Conservation (phyloP, 2,888 invertebrate genomes). For the Tillus elongatus region DNA sequence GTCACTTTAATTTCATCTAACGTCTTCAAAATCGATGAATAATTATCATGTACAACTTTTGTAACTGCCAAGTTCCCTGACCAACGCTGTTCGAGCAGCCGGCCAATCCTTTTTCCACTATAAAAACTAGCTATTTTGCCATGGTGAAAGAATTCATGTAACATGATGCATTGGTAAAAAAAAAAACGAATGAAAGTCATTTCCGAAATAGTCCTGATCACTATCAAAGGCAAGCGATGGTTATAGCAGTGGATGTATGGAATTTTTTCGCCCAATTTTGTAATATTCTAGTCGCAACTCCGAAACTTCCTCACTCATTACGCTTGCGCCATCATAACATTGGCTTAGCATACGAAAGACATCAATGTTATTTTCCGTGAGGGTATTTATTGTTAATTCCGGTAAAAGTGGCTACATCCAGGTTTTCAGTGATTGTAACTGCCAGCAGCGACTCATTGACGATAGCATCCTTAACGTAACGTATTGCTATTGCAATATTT, state of each 20-base stretch:
- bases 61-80: conserved; percentile 12
- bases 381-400: conserved; percentile 11
- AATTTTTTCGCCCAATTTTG: conserved; percentile 12
- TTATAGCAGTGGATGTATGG: conserved; percentile 11
- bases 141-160: conserved; percentile 1
- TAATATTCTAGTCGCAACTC: conserved; percentile 7
- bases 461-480: conserved; percentile 12
- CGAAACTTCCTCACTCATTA: conserved; percentile 10
- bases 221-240: conserved; percentile 9
- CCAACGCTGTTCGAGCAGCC: conserved; percentile 14
- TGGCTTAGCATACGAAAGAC: conserved; percentile 12
- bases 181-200: conserved; percentile 11
- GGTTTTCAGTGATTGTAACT: conserved; percentile 4
- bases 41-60: conserved; percentile 16
- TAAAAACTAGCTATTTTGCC: conserved; percentile 11
- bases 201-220: conserved; percentile 10
- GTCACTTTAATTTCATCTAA: conserved; percentile 16
- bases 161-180: conserved; percentile 12
- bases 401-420: conserved; percentile 12
- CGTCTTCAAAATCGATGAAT: conserved; percentile 16
- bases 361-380: conserved; percentile 13
- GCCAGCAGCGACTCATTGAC: conserved; percentile 7
- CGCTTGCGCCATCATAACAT: conserved; percentile 14
- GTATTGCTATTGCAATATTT: conserved; percentile 13
- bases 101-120: conserved; percentile 12